Base-by-base conservation (phyloP, 2,113 vertebrate species). In the Thinocorus orbignyianus region DNA sequence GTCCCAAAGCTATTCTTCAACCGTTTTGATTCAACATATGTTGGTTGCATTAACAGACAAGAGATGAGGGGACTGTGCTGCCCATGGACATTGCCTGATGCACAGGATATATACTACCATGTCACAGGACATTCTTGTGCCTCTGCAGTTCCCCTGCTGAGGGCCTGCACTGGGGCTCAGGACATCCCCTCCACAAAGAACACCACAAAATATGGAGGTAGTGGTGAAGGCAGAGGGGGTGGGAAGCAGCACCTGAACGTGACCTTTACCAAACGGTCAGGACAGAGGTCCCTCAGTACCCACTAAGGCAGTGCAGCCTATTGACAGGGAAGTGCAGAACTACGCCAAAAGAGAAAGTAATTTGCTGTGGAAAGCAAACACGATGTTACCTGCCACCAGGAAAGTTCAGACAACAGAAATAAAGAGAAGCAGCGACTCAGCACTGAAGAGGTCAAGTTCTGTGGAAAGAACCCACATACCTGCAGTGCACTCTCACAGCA, bases 51-150 rank as follows among this genome's bases (percentile, higher is more conserved):
- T 58, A 68, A 64, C 19, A 74, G n/a, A 42, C 0, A 0, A 82
- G 33, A 58, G 20, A 74, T 55, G 33, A 81, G 68, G n/a, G 35
- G 25, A 71, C 22, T 22, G 0, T 33, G 33, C 49, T 74, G 66
- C 68, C 49, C 10, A 10, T 0, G 0, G 54, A 52, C n/a, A 41
- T 6, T 60, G 48, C 85, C 70, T 52, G 73, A 42, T 18, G 31
- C 18, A 17, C 1, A 9, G 48, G 61, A 52, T 57, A 30, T 31
- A 28, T 30, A 15, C 23, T 33, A 13, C 57, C 52, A 23, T 3
- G 22, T 48, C 70, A 64, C 62, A 52, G 31, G 44, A 41, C 1
- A 1, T 33, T 58, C 41, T 65, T 72, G 71, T 55, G 37, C 44
- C 62, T 80, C 74, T 65, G 74, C 62, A 85, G 24, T 51, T 85